Conservation (phyloP, 1,140 invertebrate genomes). For the Saccostrea glomerata region DNA sequence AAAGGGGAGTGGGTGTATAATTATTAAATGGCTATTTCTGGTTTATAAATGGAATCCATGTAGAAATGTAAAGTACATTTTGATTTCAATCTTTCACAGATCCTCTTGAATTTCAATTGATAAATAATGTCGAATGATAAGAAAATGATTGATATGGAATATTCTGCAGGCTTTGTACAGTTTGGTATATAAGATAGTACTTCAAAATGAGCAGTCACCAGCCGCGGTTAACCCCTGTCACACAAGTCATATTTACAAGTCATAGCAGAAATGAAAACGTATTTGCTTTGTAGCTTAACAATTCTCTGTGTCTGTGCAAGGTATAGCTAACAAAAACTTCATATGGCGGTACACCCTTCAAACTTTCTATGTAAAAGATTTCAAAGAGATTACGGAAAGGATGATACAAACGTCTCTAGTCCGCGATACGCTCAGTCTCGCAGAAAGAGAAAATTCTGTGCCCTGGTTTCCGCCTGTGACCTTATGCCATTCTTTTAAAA, state of each 20-base stretch:
- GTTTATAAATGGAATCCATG: background rate
- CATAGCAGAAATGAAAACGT: conserved; percentile 14
- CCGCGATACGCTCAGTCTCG: background rate
- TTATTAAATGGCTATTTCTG: background rate
- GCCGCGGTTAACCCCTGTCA: background rate
- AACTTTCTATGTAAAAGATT: conserved; percentile 1
- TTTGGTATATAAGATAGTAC: background rate
- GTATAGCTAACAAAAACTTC: conserved; percentile 20
- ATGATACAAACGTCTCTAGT: conserved; percentile 7
- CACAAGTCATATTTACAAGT: conserved; percentile 35
- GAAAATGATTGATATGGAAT: conserved; percentile 20
- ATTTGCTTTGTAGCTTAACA: conserved; percentile 30
- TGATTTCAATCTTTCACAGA: background rate
- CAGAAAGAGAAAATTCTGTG: conserved; percentile 12
- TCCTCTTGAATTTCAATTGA: background rate
- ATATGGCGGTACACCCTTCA: background rate
- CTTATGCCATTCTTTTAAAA: conserved; percentile 20
- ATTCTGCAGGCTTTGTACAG: background rate
- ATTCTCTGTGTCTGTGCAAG: conserved; percentile 16
- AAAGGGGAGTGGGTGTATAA: conserved; percentile 2
- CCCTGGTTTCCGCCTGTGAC: background rate
- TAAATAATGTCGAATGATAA: background rate
- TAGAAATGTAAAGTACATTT: background rate
- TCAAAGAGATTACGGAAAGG: background rate
- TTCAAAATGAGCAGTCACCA: conserved; percentile 7